Conservation (phyloP, 2,797 vertebrate genomes). For the Sphenodon punctatus region DNA sequence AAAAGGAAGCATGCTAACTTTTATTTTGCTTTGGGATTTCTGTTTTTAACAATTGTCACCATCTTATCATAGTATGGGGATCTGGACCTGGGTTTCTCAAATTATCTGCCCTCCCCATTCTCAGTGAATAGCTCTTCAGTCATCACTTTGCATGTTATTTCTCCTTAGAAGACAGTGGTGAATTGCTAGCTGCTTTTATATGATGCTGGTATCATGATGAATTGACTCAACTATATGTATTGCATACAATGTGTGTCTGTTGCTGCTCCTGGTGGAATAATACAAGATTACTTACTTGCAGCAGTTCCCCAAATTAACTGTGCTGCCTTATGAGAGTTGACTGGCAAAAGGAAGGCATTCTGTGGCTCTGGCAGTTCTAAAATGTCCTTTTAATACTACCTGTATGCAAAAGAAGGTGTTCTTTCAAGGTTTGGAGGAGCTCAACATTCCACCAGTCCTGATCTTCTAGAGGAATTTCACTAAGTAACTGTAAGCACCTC, state of each 20-base stretch:
- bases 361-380: slow-evolving; percentile 5
- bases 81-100: not conserved
- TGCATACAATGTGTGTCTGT: not conserved
- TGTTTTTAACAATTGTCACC: not conserved
- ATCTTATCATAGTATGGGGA: not conserved
- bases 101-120: not conserved
- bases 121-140: not conserved
- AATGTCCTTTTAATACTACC: too few relatives aligned
- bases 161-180: not conserved
- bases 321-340: not conserved
- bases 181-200: not conserved
- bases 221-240: not conserved
- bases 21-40: not conserved
- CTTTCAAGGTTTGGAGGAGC: not conserved
- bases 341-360: slow-evolving; percentile 19
- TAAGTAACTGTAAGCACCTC: not conserved
- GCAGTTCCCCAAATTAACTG: slow-evolving; percentile 19
- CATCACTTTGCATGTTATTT: not conserved
- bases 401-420: too few relatives aligned
- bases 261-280: slow-evolving; percentile 9
- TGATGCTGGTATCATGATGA: not conserved
- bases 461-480: not conserved
- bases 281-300: slow-evolving; percentile 38
- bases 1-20: not conserved
- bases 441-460: not conserved